Base-by-base conservation (phyloP, 2,888 invertebrate species). In the Heliconius charithonia region DNA sequence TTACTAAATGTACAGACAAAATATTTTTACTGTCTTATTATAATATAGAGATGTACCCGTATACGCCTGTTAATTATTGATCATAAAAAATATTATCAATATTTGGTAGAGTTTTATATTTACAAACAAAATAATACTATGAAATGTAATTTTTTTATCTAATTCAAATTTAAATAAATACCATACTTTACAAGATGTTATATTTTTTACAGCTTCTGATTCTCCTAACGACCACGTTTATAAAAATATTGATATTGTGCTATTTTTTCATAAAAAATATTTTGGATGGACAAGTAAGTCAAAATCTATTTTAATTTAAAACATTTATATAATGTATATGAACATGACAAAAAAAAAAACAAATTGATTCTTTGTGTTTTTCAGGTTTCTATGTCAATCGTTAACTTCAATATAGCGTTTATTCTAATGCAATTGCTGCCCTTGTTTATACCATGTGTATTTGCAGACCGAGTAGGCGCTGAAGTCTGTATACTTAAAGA, bases 191-290 rank as follows among this genome's bases (percentile, higher is more conserved):
- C n/a, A 67, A 22, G n/a, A 22, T 37, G 10, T 67, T 67, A 22
- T 62, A 29, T 65, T 41, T 66, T 76, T 76, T 59, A 6, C 75
- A 76, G 75, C 25, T 76, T 13, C 25, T 76, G 22, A 7, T 67
- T 59, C 22, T 59, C 3, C n/a, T 69, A 25, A 27, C 13, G 16
- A n/a, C 59, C 19, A 59, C 56, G 32, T 76, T 76, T 22, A 69
- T n/a, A 9, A 62, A 32, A 9, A 13, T 37, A 3, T 37, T 76
- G 4, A 37, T 37, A 16, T 37, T 51, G 19, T 41, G 16, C 22
- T 69, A 59, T 29, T 19, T 3, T 32, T 19, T 16, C 12, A 27
- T 59, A 10, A 67, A 56, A 67, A 12, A 4, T 25, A 37, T 76
- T 3, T 32, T 69, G 37, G 56, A 27, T 22, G 25, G 16, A 19